Evolutionary conservation across 2,797 vertebrate genomes (phyloP), one percentile per base, ranked within the genome.

Genomic region (Channallabes apus): DNA sequence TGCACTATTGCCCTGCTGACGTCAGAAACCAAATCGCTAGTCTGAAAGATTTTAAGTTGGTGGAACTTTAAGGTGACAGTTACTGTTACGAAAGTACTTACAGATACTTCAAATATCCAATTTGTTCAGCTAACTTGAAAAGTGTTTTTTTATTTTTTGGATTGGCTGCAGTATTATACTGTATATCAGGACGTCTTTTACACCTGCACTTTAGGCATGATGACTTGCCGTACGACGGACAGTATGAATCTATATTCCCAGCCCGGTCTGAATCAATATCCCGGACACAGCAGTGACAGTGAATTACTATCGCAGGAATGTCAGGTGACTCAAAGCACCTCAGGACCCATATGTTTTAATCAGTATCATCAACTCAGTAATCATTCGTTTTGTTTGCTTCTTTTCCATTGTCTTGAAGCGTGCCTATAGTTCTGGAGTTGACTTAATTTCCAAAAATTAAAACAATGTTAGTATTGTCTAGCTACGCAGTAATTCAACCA

Each of bases 401-500:
- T 9, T 58, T 56, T n/a, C 51, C 15, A 29, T 20, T 56, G 7
- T 29, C 27, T 2, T 29, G 27, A 59, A 61, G 76, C 6, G 20
- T 24, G 32, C 27, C 18, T 15, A 38, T 58, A 6, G 58, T 14
- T 59, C 56, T 59, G 12, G 12, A 62, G 77, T 62, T n/a, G n/a
- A 61, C 29, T 38, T 61, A 29, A 17, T 62, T 24, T 61, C n/a
- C 0, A 32, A 51, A 81, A 67, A 54, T 54, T 54, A 67, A 68
- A 20, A 6, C 61, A 62, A 24, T 46, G 7, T 38, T n/a, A 24
- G 27, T 20, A 32, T 58, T 4, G 4, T 58, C 18, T 18, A 35
- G 56, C 75, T 56, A 59, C 51, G 29, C 54, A 24, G 90, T 92
- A 88, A 92, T 92, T 93, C 41, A 93, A 85, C 67, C 82, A 35